Evolutionary conservation across 1,140 invertebrate species (phyloP), one percentile per base, ranked within the genome.

Genomic region (Galendromus occidentalis): DNA sequence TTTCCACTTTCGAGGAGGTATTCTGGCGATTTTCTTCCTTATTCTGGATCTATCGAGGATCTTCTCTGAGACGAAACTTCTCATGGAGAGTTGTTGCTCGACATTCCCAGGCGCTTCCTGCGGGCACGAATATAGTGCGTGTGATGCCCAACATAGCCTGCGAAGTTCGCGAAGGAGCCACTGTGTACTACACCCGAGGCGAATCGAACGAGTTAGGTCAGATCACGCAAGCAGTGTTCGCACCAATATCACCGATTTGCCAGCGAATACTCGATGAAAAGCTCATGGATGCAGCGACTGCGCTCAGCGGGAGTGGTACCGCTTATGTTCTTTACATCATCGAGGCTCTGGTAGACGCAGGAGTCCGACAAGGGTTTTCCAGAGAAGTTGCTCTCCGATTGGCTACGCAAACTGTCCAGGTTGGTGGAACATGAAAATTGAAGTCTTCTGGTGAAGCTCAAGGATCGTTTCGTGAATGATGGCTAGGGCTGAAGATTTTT

Each of bases 361-460:
- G 25, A 17, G 51, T 59, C 2, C 51, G 51, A 17, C 25, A 33
- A 17, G 51, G 51, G 14, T 18, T 59, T 25, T 2, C 51, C 4
- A 18, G 51, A 9, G 51, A 33, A 18, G 14, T 59, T 59, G 51
- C 51, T 33, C 14, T 59, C 17, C 1, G 9, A 22, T 2, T 59
- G 17, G 51, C 51, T 9, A 59, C 51, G 51, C 51, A 59, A 59
- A 59, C 51, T 20, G 51, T 59, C 51, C 12, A 29, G 51, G 51
- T 59, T 20, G 17, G 22, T 25, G 4, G n/a, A n/a, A n/a, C n/a
- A n/a, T n/a, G n/a, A n/a, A n/a, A n/a, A n/a, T n/a, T n/a, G n/a
- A n/a, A n/a, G n/a, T n/a, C n/a, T n/a, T n/a, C n/a, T n/a, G n/a
- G n/a, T n/a, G n/a, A n/a, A n/a, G n/a, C n/a, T n/a, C n/a, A n/a